These are phyloP conservation scores for Anastrepha obliqua DNA, from an alignment of 1,140 invertebrate genomes.

Conservation along the genomic window DNA sequence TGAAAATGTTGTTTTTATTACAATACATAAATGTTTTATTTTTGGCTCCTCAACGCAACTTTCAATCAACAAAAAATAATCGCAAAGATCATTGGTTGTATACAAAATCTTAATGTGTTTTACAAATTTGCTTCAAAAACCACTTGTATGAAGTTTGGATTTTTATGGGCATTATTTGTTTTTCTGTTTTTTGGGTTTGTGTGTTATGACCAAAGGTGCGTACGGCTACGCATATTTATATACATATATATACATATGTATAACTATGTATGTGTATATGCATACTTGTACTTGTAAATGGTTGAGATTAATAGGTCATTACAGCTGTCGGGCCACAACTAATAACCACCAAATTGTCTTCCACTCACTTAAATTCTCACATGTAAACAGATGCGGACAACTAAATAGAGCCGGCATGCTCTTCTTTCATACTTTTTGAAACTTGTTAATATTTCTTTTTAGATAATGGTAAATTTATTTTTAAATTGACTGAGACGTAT, in stretches of 20 bases:
- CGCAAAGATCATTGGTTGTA: neutral
- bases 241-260: neutral
- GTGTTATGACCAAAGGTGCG: neutral
- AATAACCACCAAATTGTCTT: neutral
- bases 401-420: no score
- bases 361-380: neutral
- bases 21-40: neutral
- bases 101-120: neutral
- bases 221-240: neutral
- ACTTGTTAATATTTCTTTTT: no score
- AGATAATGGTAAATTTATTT: no score
- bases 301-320: conserved; percentile 39
- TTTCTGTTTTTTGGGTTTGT: neutral
- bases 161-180: conserved; percentile 5
- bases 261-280: neutral
- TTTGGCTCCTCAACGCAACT: neutral
- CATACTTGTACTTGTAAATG: neutral
- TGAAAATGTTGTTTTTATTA: neutral
- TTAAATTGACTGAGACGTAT: no score
- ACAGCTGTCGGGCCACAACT: neutral
- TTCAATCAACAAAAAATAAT: neutral
- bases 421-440: no score
- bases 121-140: neutral
- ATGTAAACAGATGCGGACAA: neutral
- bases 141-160: neutral